A percentile compares a stretch with the other conserved stretches of the same genome.
Conservation (phyloP, 2,113 vertebrate genomes). For the Tapirus terrestris region DNA sequence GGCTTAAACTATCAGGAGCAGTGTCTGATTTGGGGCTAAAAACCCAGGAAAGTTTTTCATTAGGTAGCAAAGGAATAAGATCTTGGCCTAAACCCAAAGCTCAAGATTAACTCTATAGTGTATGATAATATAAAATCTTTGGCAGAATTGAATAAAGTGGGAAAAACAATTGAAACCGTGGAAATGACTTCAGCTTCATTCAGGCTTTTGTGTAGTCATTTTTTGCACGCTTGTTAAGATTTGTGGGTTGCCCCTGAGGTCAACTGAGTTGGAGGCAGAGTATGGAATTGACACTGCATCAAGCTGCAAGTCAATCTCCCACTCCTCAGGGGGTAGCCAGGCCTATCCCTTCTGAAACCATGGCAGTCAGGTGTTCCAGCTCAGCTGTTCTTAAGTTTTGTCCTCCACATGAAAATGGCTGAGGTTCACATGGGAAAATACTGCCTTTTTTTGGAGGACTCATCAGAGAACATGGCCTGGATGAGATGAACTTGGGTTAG, state of each 20-base stretch:
- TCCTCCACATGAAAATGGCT: background rate
- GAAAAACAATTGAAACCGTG: background rate
- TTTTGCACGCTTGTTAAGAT: background rate
- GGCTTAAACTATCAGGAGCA: background rate
- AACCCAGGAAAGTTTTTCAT: background rate
- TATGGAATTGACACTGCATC: background rate
- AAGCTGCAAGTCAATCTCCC: background rate
- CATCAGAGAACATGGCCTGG: background rate
- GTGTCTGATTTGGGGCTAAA: background rate
- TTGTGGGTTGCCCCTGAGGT: background rate
- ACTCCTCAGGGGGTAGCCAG: too few species aligned
- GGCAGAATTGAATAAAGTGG: background rate
- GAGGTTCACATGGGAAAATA: background rate
- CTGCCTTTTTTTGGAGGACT: background rate
- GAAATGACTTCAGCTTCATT: background rate
- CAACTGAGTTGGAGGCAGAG: background rate
- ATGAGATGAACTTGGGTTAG: background rate
- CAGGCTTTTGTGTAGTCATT: background rate
- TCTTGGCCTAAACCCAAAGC: background rate
- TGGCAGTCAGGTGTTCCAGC: background rate
- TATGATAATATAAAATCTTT: background rate
- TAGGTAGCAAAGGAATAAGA: background rate
- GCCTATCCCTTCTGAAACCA: background rate
- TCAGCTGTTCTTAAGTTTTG: background rate
- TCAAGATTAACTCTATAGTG: background rate